phyloP scores from a whole-genome alignment of 2,888 invertebrate genomes.

The Sthenelais limicola region DNA sequence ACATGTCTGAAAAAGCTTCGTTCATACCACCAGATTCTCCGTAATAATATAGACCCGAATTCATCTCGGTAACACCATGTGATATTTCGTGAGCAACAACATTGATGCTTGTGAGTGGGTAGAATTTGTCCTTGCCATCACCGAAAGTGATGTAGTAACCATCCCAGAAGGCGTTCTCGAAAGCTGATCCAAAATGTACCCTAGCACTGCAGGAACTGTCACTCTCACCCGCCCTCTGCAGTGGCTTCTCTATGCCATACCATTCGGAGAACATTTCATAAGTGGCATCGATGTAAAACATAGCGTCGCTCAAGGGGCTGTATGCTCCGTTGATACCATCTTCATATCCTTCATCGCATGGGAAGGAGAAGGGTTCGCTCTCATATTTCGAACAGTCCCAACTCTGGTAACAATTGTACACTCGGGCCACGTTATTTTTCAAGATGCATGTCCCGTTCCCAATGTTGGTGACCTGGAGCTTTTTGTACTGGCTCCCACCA shows the following conservation, averaged over 20 bases:
- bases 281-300: constrained; percentile 9
- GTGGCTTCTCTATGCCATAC: constrained; percentile 28
- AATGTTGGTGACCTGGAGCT: constrained; percentile 28
- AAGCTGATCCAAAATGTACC: constrained; percentile 55
- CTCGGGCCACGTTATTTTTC: constrained; percentile 20
- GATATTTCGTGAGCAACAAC: constrained; percentile 55
- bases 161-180: constrained; percentile 57
- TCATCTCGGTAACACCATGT: constrained; percentile 53
- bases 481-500: constrained; percentile 13
- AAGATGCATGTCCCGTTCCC: constrained; percentile 14
- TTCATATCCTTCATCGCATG: constrained; percentile 49
- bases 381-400: constrained; percentile 10
- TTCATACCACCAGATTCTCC: constrained; percentile 38
- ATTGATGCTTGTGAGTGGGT: constrained; percentile 51
- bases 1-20: constrained; percentile 50
- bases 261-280: constrained; percentile 38
- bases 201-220: constrained; percentile 38
- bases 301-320: constrained; percentile 40
- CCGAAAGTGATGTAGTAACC: constrained; percentile 42
- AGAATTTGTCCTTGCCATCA: constrained; percentile 39
- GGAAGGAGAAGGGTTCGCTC: constrained; percentile 48
- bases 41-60: constrained; percentile 50
- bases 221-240: neutral
- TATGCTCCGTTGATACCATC: constrained; percentile 55
- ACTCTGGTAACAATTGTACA: constrained; percentile 6